Base-by-base conservation (phyloP, 1,140 invertebrate species). In the Brachionus calyciflorus region DNA sequence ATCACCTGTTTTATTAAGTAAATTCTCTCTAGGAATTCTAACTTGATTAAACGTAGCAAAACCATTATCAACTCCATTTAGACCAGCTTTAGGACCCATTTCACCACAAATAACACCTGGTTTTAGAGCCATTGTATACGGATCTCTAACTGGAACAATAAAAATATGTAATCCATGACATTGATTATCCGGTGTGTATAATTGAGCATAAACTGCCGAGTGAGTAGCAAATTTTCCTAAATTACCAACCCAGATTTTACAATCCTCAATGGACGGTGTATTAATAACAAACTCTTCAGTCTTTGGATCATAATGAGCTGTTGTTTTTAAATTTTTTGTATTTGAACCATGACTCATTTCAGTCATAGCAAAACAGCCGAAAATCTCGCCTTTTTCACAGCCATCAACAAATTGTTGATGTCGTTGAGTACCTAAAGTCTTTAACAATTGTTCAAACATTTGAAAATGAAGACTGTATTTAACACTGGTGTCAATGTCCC, bases 261-360 rank as follows among this genome's bases (percentile, higher is more conserved):
- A 92, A 24, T 93, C 92, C 85, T 95, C 90, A 86, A 96, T 92
- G 84, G 94, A 91, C 0, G 94, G 93, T 0, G 94, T 92, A 82
- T 96, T 89, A 7, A 98, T 87, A 26, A 96, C 87, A 86, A 96
- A 97, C 83, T 90, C 89, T 85, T 91, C 5, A 24, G 88, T 89
- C 21, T 84, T 83, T 0, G 89, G 86, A 84, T 96, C 91, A 83
- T 91, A 98, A 0, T 89, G 93, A 2, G 94, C 94, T 21, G 89
- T 92, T 0, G 95, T 97, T 79, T 91, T 88, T 87, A 97, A 91
- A 44, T 89, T 90, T 80, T 92, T 93, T 2, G 92, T 93, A 83
- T 98, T 95, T 49, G 92, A 94, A 0, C 95, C 95, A 86, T 98
- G 94, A 46, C 91, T 88, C 28, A 97, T 87, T 87, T 98, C 95